Base-by-base conservation (phyloP, 2,113 vertebrate species). In the Anas platyrhynchos region DNA sequence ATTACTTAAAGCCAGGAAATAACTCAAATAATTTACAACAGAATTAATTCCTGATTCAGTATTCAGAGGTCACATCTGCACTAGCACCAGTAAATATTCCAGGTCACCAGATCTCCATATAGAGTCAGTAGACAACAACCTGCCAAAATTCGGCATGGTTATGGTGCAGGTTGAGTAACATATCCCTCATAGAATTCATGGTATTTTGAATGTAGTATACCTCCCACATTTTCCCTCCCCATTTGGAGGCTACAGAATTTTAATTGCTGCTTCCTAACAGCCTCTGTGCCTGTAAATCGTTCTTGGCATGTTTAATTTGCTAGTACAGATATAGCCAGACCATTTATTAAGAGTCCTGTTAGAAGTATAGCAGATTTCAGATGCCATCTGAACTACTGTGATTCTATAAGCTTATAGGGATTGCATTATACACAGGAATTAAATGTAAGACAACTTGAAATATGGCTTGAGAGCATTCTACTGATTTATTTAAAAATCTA, bases 321-420 rank as follows among this genome's bases (percentile, higher is more conserved):
- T 86, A 13, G 21, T n/a, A 62, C 13, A 2, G 3, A 50, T 79
- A 62, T 3, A 93, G 75, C 44, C 67, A 80, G 71, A 62, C 41
- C 58, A 29, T 68, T 63, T 86, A 13, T 43, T 38, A 62, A 59
- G 65, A 84, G 17, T 5, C 0, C 9, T 77, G 50, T 83, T 79
- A 90, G 59, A 91, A 85, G 31, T 62, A 41, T 2, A 83, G 75
- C 32, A 88, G 67, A 77, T 91, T 73, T 91, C 79, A 91, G 67
- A 58, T 1, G 2, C 65, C 46, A 75, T 85, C 88, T 63, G 50
- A 91, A 88, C 29, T 72, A 21, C 32, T 29, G 54, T 27, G 54
- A 83, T 83, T 89, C 54, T 89, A 85, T 41, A 85, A 18, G 23
- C 15, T 89, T 79, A 44, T 1, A 68, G 16, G 17, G 20, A n/a